Base-by-base conservation (phyloP, 1,140 invertebrate species). In the Listronotus oregonensis region DNA sequence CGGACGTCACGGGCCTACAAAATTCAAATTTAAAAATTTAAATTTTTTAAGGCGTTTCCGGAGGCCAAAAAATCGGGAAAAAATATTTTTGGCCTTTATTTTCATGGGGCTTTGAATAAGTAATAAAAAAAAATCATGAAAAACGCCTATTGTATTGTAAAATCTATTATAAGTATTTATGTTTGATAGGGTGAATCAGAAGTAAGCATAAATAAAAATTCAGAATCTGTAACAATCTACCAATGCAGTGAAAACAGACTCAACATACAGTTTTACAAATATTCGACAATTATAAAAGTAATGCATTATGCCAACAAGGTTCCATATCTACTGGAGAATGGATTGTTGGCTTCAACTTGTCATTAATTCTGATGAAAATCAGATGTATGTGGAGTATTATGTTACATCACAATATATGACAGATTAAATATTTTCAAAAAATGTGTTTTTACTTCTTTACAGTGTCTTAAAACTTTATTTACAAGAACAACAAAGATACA, bases 211-310 rank as follows among this genome's bases (percentile, higher is more conserved):
- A 88, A 91, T 0, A 92, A 91, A 76, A 86, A 90, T 43, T 92
- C 91, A 18, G 90, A 94, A 51, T 89, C 93, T 82, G 83, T 96
- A 43, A 88, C 91, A 69, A 87, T 85, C 66, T 96, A 95, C 77
- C 83, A 86, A 47, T 95, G 93, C 74, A 85, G 86, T n/a, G 76
- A 85, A 58, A 3, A 81, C 88, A 7, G 84, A 80, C 10, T 86
- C 89, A 15, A 85, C 84, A 76, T 93, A 93, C 72, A 87, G 87
- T 74, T 84, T 90, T 43, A 78, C 81, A 21, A 86, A 95, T 62
- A 86, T 97, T 42, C 88, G 90, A 64, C 87, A 91, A 88, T 92
- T 17, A 86, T 93, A 75, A 95, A 94, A 79, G 89, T 93, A 0
- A 81, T 96, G 18, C 82, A 84, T 44, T 84, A 88, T 46, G 89